Base-by-base conservation (phyloP, 92 coral and sea anemone species). In the Paramuricea clavata region DNA sequence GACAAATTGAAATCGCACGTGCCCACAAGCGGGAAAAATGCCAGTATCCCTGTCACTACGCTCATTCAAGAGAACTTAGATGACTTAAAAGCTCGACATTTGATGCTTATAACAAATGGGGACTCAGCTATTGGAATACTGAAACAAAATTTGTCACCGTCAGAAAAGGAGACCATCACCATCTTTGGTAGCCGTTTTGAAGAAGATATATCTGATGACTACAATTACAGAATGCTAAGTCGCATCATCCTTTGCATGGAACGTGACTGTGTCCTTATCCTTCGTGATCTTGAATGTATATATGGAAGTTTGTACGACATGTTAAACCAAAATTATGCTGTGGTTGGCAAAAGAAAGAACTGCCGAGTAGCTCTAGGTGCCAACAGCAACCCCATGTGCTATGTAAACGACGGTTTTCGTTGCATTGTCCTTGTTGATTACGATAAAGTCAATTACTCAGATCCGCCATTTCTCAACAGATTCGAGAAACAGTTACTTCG, bases 201-300 rank as follows among this genome's bases (percentile, higher is more conserved):
- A 76, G 98, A 95, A 86, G 98, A 95, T 49, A 86, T 93, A 28
- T 95, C 97, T 5, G 97, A 93, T 47, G 98, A 93, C 73, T 95
- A 95, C 90, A 90, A 92, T 62, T 90, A 95, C 85, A 93, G 98
- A 6, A 87, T 95, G 43, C 86, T 95, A 23, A 95, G 98, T 86
- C 98, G 97, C 31, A 95, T 95, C 82, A 95, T 95, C 27, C 92
- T 95, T 28, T 95, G 95, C 92, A 95, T 95, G 98, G 98, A 95
- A 34, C 92, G 91, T 47, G 96, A 95, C 52, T 93, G 93, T 60
- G 92, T 95, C 15, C 95, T 95, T 1, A 95, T 95, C 39, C 84
- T 95, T 10, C 95, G 98, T n/a, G 98, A 95, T 44, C 89, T 95
- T 25, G 98, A 95, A 67, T 89, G 78, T 86, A 92, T 95, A 82